Base-by-base conservation (phyloP, 2,888 invertebrate genomes). In the Leucania comma region DNA sequence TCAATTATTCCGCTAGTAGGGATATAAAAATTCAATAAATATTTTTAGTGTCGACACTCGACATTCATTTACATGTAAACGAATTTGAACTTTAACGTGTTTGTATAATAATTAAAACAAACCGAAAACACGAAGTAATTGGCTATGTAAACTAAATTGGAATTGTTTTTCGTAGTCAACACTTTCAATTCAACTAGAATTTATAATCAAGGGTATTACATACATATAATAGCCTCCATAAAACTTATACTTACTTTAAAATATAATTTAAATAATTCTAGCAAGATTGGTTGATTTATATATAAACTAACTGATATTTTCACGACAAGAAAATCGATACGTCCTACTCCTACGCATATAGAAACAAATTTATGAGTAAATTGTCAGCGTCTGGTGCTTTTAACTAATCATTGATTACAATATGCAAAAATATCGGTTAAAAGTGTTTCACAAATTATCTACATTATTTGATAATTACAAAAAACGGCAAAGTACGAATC, bases 1-100 rank as follows among this genome's bases (percentile, higher is more conserved):
- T n/a, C 42, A 62, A 77, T 77, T 71, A 78, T 76, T 68, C 50
- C 58, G 38, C 12, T 61, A 73, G 51, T 42, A 26, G 60, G 61
- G 5, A 48, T 58, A 61, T 61, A 66, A 50, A 66, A 65, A 32
- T 20, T 46, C 10, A 32, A 38, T 53, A 64, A 72, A 64, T 32
- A 54, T 54, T 59, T 69, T 35, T 71, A 35, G 20, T 62, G 26
- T 72, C 60, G 46, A 54, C 48, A 50, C 32, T 74, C 22, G 20
- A 63, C 38, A 59, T 54, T 54, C 12, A 54, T 53, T 53, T 53
- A 26, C 35, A 17, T 60, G 35, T 69, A 26, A 26, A 46, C 35
- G 29, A 77, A 57, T 56, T 61, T 24, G n/a, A 78, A 35, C 22
- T 56, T 59, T 67, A 51, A n/a, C 2, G 10, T 53, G n/a, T 48